Conservation (phyloP, 1,140 invertebrate species). For the Proales similis region DNA sequence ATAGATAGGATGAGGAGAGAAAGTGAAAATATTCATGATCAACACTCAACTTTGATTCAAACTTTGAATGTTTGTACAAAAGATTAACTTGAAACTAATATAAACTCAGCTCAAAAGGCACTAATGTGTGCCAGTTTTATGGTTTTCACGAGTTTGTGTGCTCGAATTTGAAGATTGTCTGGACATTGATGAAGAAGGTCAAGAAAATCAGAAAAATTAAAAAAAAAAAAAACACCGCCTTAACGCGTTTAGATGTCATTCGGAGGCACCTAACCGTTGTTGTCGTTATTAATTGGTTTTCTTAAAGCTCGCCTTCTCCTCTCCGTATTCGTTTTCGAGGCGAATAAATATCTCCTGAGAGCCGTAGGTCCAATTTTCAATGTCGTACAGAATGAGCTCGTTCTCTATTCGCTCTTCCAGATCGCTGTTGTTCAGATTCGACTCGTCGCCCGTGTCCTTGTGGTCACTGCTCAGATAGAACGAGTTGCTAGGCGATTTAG, state of each 20-base stretch:
- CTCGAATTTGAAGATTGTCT: no score
- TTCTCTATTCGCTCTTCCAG: slow-evolving; percentile 27
- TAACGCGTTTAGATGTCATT: no score
- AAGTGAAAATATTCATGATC: no score
- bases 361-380: slow-evolving; percentile 37
- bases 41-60: no score
- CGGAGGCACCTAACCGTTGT: no score
- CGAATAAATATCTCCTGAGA: slow-evolving; percentile 37
- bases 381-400: slow-evolving; percentile 34
- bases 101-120: no score
- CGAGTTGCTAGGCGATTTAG: slow-evolving; percentile 2
- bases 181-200: slow-evolving; percentile 13
- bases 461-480: slow-evolving; percentile 1
- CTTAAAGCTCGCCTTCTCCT: slow-evolving; percentile 35
- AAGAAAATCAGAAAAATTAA: slow-evolving; percentile 8
- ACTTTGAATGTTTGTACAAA: no score
- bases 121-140: no score
- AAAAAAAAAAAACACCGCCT: slow-evolving; percentile 9
- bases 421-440: background rate
- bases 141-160: no score
- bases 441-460: slow-evolving; percentile 6
- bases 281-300: slow-evolving; percentile 30
- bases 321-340: slow-evolving; percentile 36
- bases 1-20: no score
- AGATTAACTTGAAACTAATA: no score